Conservation (phyloP, 2,888 invertebrate species). For the Vandiemenella viatica region DNA sequence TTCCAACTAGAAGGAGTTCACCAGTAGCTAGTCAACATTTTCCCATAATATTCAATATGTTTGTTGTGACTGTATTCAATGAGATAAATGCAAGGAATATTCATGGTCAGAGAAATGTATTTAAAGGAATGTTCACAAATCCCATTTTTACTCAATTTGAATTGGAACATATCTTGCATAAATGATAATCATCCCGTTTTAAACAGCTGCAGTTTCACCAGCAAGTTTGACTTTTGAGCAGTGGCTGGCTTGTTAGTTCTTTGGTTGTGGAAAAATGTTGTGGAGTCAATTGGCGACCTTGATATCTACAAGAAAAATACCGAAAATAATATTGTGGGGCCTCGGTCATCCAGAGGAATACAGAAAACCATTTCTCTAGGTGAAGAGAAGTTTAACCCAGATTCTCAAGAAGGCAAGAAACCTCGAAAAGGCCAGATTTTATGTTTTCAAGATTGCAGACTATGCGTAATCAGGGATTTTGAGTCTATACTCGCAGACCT, state of each 20-base stretch:
- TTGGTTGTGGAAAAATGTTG: constrained; percentile 87
- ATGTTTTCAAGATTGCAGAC: constrained; percentile 94
- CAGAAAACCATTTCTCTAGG: constrained; percentile 68
- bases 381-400: constrained; percentile 74
- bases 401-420: constrained; percentile 73
- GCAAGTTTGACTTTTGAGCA: constrained; percentile 82
- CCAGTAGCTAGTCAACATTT: constrained; percentile 86
- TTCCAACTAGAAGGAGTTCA: constrained; percentile 75
- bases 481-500: too few relatives aligned
- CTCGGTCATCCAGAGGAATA: constrained; percentile 83
- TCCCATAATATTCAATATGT: constrained; percentile 98
- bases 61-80: constrained; percentile 99
- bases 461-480: too few relatives aligned
- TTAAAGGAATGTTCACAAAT: constrained; percentile 92
- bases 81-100: constrained; percentile 99
- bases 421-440: constrained; percentile 96
- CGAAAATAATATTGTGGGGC: constrained; percentile 92
- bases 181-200: constrained; percentile 93
- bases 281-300: constrained; percentile 97
- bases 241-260: constrained; percentile 98
- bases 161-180: constrained; percentile 86
- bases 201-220: constrained; percentile 94
- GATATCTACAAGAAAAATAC: constrained; percentile 90
- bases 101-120: constrained; percentile 96
- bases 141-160: constrained; percentile 99